These are phyloP conservation scores for Martes martes DNA, from an alignment of 2,113 vertebrate species.

Conservation along the genomic window DNA sequence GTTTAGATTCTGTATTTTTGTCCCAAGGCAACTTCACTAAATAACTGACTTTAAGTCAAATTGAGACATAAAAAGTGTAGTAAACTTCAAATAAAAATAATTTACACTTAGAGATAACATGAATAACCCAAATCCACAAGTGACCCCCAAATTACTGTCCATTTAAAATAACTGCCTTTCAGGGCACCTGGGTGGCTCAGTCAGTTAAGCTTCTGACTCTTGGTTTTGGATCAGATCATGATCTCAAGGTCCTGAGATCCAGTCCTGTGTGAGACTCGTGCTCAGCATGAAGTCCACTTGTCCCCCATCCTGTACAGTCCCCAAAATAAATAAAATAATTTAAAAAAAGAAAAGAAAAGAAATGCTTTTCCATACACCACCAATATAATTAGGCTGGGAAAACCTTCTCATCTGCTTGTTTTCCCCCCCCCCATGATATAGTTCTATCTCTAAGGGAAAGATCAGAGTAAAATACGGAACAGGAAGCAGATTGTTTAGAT, in stretches of 20 bases:
- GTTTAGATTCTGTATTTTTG: conserved; percentile 42
- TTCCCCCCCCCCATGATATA: neutral
- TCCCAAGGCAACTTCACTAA: conserved; percentile 35
- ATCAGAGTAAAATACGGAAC: neutral
- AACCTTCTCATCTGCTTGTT: neutral
- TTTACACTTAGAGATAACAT: neutral
- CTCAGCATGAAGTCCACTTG: neutral
- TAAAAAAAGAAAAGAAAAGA: neutral
- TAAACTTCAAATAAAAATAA: conserved; percentile 4
- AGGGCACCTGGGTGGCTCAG: neutral
- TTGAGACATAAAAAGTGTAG: neutral
- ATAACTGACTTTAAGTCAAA: conserved; percentile 42
- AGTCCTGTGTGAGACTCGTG: neutral
- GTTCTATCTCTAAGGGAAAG: neutral
- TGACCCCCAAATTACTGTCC: neutral
- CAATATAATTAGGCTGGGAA: neutral
- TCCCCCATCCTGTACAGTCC: accelerated
- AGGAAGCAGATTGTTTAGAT: neutral
- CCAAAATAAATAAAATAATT: neutral
- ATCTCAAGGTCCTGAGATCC: neutral
- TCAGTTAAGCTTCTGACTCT: neutral
- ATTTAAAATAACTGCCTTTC: neutral
- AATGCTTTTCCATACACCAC: neutral
- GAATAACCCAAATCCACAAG: neutral
- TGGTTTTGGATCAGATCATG: neutral